Percentiles rank a stretch among this genome's conserved stretches.
These are phyloP conservation scores for Hirtodrosophila cameraria DNA, from an alignment of 2,888 invertebrate genomes.

Conservation along the genomic window DNA sequence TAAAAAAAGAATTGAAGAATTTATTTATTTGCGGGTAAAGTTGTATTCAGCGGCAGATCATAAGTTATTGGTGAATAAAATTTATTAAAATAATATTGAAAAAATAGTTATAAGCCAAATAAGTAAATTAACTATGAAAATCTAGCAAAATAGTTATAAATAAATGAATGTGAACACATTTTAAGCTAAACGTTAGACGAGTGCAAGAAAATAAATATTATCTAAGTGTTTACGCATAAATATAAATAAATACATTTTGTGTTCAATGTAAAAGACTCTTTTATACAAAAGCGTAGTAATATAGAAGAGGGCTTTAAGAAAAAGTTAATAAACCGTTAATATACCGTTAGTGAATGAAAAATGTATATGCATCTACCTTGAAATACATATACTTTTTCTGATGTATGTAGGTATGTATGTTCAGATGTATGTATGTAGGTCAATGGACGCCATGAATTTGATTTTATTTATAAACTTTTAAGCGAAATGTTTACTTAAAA, in stretches of 20 bases:
- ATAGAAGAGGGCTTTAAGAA: too few species aligned
- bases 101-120: conserved; percentile 31
- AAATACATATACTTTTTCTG: background rate
- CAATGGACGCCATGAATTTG: conserved; percentile 40
- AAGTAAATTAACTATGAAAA: conserved; percentile 4
- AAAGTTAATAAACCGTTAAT: background rate
- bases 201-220: conserved; percentile 32
- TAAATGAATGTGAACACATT: background rate
- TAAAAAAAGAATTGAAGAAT: conserved; percentile 60
- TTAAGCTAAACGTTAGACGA: background rate
- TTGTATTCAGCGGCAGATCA: conserved; percentile 34
- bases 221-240: conserved; percentile 43
- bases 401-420: conserved; percentile 6
- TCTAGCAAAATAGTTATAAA: background rate
- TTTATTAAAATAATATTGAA: conserved; percentile 21
- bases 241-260: background rate
- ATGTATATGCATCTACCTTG: background rate
- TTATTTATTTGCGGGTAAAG: conserved; percentile 69
- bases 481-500: conserved; percentile 25
- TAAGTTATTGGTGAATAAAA: conserved; percentile 35
- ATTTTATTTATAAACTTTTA: conserved; percentile 35
- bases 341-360: background rate
- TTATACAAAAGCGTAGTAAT: background rate
- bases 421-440: conserved; percentile 43
- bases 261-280: background rate